Conservation (phyloP, 2,797 vertebrate species). For the Chelmon rostratus region DNA sequence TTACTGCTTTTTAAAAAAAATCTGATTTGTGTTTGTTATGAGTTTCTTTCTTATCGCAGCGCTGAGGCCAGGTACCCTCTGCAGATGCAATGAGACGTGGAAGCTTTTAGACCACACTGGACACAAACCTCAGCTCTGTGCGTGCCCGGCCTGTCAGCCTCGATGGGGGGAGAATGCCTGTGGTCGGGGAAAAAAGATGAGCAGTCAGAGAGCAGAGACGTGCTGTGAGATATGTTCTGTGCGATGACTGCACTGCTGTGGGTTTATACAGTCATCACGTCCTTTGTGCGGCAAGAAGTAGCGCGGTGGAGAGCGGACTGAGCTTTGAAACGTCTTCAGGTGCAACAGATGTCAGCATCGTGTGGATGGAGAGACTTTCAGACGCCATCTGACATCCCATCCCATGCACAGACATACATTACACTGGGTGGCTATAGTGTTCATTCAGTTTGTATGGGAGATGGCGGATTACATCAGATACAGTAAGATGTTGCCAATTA, state of each 20-base stretch:
- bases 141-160: neutral
- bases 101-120: neutral
- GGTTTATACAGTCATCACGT: constrained; percentile 23
- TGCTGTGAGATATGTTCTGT: constrained; percentile 26
- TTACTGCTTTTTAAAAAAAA: neutral
- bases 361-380: no score
- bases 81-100: neutral
- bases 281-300: constrained; percentile 20
- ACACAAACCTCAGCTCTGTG: neutral
- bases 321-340: constrained; percentile 20
- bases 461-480: no score
- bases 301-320: neutral
- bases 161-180: neutral
- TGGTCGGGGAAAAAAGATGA: neutral
- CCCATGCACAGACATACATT: no score
- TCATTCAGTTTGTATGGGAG: no score
- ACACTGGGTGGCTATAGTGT: no score
- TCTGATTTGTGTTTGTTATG: neutral
- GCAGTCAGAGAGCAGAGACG: constrained; percentile 17
- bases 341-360: neutral
- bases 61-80: neutral
- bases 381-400: no score
- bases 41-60: neutral
- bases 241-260: constrained; percentile 37
- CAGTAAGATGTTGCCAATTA: no score